Evolutionary conservation across 2,113 vertebrate species (phyloP).

Genomic region (Neodon shergylaensis): DNA sequence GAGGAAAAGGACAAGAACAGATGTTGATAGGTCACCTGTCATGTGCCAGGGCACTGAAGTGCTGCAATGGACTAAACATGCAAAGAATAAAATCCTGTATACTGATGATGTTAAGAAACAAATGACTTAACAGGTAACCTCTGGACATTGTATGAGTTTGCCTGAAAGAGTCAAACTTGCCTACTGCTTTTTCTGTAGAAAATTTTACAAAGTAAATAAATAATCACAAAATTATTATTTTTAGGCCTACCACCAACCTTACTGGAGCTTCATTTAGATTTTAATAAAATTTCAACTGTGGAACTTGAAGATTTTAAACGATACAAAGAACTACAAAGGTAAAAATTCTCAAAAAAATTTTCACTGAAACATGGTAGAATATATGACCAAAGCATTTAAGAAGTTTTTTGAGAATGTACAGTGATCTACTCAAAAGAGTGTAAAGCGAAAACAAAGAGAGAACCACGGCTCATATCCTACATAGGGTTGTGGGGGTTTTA

Average conservation of each 20-base stretch:
- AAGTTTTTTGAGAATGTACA: neutral
- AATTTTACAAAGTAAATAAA: slow-evolving; percentile 16
- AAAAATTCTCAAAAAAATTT: slow-evolving; percentile 56
- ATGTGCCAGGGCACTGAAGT: neutral
- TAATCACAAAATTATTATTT: slow-evolving; percentile 15
- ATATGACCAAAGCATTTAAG: neutral
- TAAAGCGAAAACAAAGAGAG: neutral
- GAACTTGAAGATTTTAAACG: slow-evolving; percentile 95
- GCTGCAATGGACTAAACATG: neutral
- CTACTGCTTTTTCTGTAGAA: slow-evolving; percentile 26
- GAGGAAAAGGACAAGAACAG: neutral
- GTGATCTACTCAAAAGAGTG: neutral
- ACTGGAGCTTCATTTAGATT: slow-evolving; percentile 94
- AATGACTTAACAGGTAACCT: neutral
- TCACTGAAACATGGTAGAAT: neutral
- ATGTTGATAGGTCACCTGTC: neutral
- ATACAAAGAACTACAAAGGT: slow-evolving; percentile 96
- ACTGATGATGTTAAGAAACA: neutral
- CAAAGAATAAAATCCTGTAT: neutral
- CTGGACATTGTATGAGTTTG: neutral
- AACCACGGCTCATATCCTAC: neutral
- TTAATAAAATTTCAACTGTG: slow-evolving; percentile 94
- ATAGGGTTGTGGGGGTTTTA: neutral
- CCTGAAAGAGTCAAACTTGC: neutral
- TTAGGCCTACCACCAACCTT: slow-evolving; percentile 92